Conservation (phyloP, 2,888 invertebrate genomes). For the Trichopria drosophilae region DNA sequence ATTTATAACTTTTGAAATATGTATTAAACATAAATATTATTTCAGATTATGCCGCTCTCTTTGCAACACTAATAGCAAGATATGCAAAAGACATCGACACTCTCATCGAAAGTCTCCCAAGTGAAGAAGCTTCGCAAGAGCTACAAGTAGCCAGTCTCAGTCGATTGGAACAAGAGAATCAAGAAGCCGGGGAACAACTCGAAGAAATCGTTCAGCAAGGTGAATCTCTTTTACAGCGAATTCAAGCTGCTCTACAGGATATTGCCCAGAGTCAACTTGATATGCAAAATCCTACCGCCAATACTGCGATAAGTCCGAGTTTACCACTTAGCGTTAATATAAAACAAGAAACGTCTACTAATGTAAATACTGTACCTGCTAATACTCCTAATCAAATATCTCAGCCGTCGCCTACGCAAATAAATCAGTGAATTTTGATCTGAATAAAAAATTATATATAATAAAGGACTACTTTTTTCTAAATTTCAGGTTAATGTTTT, state of each 20-base stretch:
- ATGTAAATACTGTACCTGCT: no score
- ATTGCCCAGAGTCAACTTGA: constrained; percentile 90
- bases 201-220: constrained; percentile 85
- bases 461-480: no score
- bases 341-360: constrained; percentile 47
- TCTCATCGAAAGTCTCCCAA: constrained; percentile 91
- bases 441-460: no score
- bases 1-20: not conserved
- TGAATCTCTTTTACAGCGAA: constrained; percentile 81
- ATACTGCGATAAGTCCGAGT: constrained; percentile 56
- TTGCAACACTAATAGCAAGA: constrained; percentile 91
- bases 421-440: no score
- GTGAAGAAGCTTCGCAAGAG: constrained; percentile 93
- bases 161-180: constrained; percentile 86
- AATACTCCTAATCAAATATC: no score
- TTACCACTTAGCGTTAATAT: constrained; percentile 39
- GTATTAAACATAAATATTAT: constrained; percentile 14
- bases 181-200: constrained; percentile 84
- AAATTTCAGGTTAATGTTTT: no score
- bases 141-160: constrained; percentile 81
- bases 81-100: constrained; percentile 98
- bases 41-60: constrained; percentile 85
- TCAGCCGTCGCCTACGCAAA: no score
- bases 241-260: constrained; percentile 88
- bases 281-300: constrained; percentile 73